These are phyloP conservation scores for Diloba caeruleocephala DNA, from an alignment of 2,888 invertebrate species.

Conservation along the genomic window DNA sequence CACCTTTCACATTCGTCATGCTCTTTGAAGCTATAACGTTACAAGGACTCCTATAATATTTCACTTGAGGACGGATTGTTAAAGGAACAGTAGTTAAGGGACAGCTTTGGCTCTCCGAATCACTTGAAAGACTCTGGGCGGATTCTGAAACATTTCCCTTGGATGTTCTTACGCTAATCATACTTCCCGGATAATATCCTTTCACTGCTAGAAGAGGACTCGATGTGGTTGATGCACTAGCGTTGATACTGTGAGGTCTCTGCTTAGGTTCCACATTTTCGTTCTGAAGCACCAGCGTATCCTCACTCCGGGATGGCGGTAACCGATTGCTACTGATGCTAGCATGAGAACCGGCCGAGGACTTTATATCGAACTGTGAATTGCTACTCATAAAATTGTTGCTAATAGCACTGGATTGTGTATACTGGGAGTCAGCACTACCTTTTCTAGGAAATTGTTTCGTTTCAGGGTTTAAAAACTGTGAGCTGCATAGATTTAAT, in stretches of 20 bases:
- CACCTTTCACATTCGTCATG: constrained; percentile 90
- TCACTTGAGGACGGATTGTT: constrained; percentile 87
- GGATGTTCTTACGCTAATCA: constrained; percentile 90
- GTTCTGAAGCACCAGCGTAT: constrained; percentile 90
- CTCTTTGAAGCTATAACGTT: constrained; percentile 89
- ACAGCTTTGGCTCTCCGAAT: constrained; percentile 90
- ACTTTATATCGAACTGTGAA: constrained; percentile 83
- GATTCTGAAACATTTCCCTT: constrained; percentile 90
- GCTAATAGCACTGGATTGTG: constrained; percentile 81
- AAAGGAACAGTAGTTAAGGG: constrained; percentile 87
- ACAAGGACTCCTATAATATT: constrained; percentile 74
- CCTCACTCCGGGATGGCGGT: constrained; percentile 94
- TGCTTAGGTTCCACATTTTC: constrained; percentile 83
- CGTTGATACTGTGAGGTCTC: constrained; percentile 88
- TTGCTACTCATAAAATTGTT: constrained; percentile 80
- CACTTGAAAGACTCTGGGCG: constrained; percentile 91
- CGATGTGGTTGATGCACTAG: constrained; percentile 90
- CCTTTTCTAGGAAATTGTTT: constrained; percentile 85
- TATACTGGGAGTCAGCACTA: constrained; percentile 89
- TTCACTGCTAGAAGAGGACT: constrained; percentile 91
- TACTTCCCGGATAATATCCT: constrained; percentile 90
- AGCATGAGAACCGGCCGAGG: constrained; percentile 73
- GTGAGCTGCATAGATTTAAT: constrained; percentile 86
- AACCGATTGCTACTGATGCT: constrained; percentile 86
- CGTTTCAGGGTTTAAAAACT: constrained; percentile 86